phyloP scores from a whole-genome alignment of 2,888 invertebrate genomes.

The Drosophila hawaiiensis region DNA sequence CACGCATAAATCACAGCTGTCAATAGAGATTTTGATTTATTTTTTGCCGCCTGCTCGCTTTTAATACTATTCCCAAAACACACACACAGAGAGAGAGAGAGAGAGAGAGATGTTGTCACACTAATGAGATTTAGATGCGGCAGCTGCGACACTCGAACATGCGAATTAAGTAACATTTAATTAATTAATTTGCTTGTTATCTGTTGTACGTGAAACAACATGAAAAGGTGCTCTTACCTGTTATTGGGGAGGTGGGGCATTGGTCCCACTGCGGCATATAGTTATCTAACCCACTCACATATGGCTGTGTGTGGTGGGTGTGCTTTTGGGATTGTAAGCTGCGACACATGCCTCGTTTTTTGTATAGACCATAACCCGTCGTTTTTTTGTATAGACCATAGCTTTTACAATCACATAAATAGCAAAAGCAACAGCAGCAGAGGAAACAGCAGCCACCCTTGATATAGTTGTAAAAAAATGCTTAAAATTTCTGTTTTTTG shows the following conservation, averaged over 20 bases:
- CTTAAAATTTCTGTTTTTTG: conserved; percentile 12
- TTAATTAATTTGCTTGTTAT: conserved; percentile 75
- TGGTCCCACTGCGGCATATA: conserved; percentile 2
- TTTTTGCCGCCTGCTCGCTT: conserved; percentile 16
- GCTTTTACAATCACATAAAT: conserved; percentile 44
- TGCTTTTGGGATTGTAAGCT: conserved; percentile 14
- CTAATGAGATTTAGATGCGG: conserved; percentile 73
- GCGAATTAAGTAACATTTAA: conserved; percentile 62
- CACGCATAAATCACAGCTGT: conserved; percentile 71
- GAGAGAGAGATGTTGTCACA: conserved; percentile 34
- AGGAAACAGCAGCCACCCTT: conserved; percentile 23
- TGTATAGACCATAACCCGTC: conserved; percentile 43
- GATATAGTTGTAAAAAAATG: conserved; percentile 9
- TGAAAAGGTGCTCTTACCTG: conserved; percentile 36
- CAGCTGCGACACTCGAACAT: conserved; percentile 70
- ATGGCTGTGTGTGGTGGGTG: neutral
- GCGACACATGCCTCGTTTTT: conserved; percentile 57
- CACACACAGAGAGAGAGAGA: conserved; percentile 16
- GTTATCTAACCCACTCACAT: conserved; percentile 5
- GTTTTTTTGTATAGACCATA: conserved; percentile 51
- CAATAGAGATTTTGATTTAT: conserved; percentile 47
- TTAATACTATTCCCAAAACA: conserved; percentile 31
- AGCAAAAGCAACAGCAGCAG: conserved; percentile 18
- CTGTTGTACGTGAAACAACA: conserved; percentile 45
- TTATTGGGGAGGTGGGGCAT: neutral